Evolutionary conservation across 2,113 vertebrate genomes (phyloP).

Genomic region (Mesoclemmys tuberculata): DNA sequence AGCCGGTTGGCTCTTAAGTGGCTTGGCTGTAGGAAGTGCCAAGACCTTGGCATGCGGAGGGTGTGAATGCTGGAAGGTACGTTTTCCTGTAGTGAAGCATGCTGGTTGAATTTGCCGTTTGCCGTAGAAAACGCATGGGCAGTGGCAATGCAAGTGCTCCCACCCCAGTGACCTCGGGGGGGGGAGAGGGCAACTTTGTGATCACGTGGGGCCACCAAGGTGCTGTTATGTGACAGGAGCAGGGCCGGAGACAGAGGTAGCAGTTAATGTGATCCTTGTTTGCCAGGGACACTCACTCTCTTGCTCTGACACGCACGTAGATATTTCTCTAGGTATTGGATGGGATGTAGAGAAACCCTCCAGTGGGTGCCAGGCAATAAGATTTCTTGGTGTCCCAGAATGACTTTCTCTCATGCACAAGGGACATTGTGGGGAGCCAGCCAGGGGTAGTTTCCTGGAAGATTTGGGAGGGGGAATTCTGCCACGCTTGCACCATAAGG

Average conservation of each 20-base stretch:
- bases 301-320: background rate
- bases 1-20: background rate
- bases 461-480: no score
- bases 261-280: background rate
- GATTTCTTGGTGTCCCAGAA: background rate
- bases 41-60: no score
- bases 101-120: background rate
- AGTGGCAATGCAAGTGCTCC: background rate
- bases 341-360: background rate
- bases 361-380: background rate
- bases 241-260: background rate
- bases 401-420: background rate
- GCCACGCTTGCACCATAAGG: background rate
- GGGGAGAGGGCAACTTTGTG: background rate
- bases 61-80: no score
- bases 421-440: background rate
- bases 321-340: background rate
- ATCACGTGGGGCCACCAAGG: fast-evolving
- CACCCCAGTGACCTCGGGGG: no score
- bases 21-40: background rate
- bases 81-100: background rate
- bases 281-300: no score
- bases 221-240: background rate
- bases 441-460: background rate
- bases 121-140: background rate